These are phyloP conservation scores for Eueides isabella DNA, from an alignment of 1,140 invertebrate genomes.

Conservation along the genomic window DNA sequence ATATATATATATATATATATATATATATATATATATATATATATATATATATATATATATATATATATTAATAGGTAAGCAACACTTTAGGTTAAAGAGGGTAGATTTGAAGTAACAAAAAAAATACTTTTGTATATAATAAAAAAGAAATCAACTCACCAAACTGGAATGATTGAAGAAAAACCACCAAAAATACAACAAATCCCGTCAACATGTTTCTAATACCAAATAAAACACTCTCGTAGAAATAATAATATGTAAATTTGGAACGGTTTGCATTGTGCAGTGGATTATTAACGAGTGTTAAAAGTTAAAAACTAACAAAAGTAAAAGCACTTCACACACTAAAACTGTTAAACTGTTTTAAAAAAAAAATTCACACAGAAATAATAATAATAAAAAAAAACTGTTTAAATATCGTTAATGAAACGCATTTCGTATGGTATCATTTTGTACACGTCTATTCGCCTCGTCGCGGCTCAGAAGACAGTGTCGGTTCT, in stretches of 20 bases:
- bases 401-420: conserved; percentile 43
- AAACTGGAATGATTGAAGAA: conserved; percentile 55
- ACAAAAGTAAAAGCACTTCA: conserved; percentile 51
- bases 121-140: not conserved
- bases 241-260: conserved; percentile 48
- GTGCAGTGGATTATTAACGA: conserved; percentile 48
- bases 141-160: conserved; percentile 52
- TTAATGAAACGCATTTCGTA: conserved; percentile 49
- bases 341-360: conserved; percentile 61
- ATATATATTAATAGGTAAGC: too few species aligned
- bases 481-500: conserved; percentile 43
- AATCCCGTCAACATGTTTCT: conserved; percentile 73
- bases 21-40: too few species aligned
- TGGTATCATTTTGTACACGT: conserved; percentile 61
- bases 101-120: not conserved
- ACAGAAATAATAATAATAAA: conserved; percentile 52
- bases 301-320: conserved; percentile 40
- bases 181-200: conserved; percentile 59
- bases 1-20: too few species aligned
- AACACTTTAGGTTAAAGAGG: not conserved
- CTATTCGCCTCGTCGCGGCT: conserved; percentile 44
- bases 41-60: too few species aligned
- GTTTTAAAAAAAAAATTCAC: conserved; percentile 48
- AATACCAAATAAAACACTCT: conserved; percentile 63
- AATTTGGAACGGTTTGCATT: conserved; percentile 71